Evolutionary conservation across 92 coral and sea anemone genomes (phyloP), one percentile per base, ranked within the genome.

Genomic region (Scolanthus callimorphus): DNA sequence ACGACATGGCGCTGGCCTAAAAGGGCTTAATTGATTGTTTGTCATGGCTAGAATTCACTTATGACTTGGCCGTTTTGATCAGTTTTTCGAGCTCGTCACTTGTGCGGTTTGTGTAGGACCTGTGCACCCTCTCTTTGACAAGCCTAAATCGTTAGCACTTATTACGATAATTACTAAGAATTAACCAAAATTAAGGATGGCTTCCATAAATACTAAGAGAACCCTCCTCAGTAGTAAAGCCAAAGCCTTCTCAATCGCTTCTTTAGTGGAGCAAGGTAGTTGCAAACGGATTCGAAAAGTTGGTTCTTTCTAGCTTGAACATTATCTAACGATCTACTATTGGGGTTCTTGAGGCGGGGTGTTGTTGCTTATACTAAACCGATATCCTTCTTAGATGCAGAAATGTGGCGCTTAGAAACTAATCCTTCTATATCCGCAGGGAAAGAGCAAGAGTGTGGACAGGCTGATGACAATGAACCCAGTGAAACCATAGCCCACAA

Each of bases 11-110:
- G 96, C 96, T 64, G 74, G 59, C 90, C 78, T 86, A 88, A 88
- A 88, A 88, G 96, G 83, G 65, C 73, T 78, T 88, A 88, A 88
- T 88, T 83, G 96, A 88, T 88, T 88, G 80, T 88, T 88, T 88
- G 89, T 82, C 46, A 68, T 62, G 78, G 83, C 79, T 75, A 78
- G 83, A 77, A 88, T 82, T 88, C 90, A 83, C 78, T 85, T 83
- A 83, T 78, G 68, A 75, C 90, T 57, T 51, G 67, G 65, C 62
- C 81, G 89, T 79, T 68, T 60, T 70, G 31, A 63, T 71, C n/a
- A n/a, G n/a, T 49, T 81, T 38, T 52, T 51, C 73, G 39, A 49
- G 51, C 62, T 54, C 49, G 58, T 66, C 73, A 66, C 43, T 66
- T 54, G 51, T 59, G 50, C 71, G 52, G n/a, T n/a, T n/a, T n/a